Percentiles rank a stretch among this genome's conserved stretches.
Evolutionary conservation across 2,113 vertebrate genomes (phyloP).

Genomic region (Tylochromis polylepis): DNA sequence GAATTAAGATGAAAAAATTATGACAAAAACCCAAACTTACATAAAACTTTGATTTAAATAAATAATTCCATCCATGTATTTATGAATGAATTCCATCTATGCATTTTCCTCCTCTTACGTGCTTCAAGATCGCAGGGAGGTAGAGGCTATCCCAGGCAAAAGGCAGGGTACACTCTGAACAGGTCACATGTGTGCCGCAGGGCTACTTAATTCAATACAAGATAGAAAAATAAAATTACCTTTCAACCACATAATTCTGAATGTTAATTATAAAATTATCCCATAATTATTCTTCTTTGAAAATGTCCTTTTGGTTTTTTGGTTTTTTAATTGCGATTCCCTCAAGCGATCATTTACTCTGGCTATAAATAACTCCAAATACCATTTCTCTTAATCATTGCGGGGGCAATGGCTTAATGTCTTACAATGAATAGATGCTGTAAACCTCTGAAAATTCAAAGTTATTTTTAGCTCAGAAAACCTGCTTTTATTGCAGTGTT

Average conservation of each 20-base stretch:
- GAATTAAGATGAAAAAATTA: background rate
- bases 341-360: background rate
- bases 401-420: background rate
- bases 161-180: background rate
- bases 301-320: background rate
- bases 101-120: background rate
- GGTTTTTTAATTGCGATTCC: background rate
- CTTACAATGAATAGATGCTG: background rate
- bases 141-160: no score
- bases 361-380: background rate
- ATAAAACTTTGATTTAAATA: background rate
- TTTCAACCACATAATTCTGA: background rate
- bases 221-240: background rate
- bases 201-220: background rate
- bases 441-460: background rate
- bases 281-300: background rate
- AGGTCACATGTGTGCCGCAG: background rate
- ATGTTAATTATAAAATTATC: background rate
- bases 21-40: background rate
- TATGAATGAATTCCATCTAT: background rate
- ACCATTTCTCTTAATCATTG: background rate
- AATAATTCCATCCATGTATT: background rate
- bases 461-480: slow-evolving; percentile 16
- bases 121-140: background rate
- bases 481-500: slow-evolving; percentile 5